A percentile compares a stretch with the other conserved stretches of the same genome.
phyloP scores from a whole-genome alignment of 2,888 invertebrate genomes.

The Trichopria drosophilae region DNA sequence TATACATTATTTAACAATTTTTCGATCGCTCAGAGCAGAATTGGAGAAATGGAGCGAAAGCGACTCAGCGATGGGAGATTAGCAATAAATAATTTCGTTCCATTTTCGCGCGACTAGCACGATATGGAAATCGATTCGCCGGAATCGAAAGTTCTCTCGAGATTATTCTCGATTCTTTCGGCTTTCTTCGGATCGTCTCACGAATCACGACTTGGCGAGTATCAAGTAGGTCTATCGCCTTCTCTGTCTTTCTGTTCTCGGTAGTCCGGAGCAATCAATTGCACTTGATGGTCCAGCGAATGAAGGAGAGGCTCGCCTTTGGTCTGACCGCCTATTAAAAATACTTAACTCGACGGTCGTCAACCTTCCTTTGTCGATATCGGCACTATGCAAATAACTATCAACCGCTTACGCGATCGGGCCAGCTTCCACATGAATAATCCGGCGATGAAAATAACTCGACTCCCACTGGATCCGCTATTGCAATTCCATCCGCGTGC shows the following conservation, averaged over 20 bases:
- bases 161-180: no score
- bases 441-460: conserved; percentile 16
- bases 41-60: no score
- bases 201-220: conserved; percentile 5
- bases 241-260: neutral
- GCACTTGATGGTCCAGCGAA: conserved; percentile 41
- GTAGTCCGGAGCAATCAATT: conserved; percentile 39
- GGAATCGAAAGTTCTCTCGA: no score
- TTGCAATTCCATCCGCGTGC: no score
- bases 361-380: conserved; percentile 30
- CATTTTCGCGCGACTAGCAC: no score
- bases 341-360: conserved; percentile 45
- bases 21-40: no score
- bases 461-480: no score
- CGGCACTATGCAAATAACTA: conserved; percentile 34
- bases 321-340: conserved; percentile 50
- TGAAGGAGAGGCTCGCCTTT: conserved; percentile 28
- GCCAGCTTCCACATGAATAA: conserved; percentile 22
- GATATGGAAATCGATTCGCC: no score
- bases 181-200: no score
- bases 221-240: neutral
- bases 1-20: no score
- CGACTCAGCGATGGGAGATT: no score
- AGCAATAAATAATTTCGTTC: no score
- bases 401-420: conserved; percentile 9